These are phyloP conservation scores for Acanthococcus lagerstroemiae DNA, from an alignment of 2,888 invertebrate genomes.

Conservation along the genomic window DNA sequence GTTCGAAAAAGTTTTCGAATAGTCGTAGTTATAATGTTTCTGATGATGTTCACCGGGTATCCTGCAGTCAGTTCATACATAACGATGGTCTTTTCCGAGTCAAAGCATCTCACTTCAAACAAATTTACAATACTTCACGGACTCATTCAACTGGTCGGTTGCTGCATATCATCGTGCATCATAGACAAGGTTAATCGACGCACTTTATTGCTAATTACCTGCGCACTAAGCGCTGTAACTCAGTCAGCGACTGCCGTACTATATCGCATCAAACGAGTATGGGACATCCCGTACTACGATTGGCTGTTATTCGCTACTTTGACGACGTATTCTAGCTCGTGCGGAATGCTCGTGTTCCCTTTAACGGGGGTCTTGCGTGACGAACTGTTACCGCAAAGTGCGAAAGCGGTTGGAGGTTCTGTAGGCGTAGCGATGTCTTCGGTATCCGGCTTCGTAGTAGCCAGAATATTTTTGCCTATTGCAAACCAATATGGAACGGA, in stretches of 20 bases:
- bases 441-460: background rate
- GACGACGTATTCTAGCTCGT: background rate
- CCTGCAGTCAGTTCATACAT: no score
- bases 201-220: background rate
- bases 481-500: background rate
- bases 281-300: background rate
- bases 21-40: no score
- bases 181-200: background rate
- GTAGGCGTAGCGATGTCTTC: background rate
- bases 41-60: no score
- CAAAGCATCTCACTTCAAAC: no score
- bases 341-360: background rate
- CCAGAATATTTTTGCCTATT: slow-evolving; percentile 2
- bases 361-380: background rate
- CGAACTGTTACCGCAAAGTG: slow-evolving; percentile 7
- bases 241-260: background rate
- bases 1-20: background rate
- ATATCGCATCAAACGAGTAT: background rate
- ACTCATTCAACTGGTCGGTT: background rate
- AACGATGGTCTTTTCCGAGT: no score
- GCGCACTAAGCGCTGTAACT: background rate
- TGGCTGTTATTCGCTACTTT: background rate
- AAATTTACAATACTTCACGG: background rate
- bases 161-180: background rate
- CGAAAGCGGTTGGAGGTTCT: slow-evolving; percentile 1